Conservation (phyloP, 1,140 invertebrate genomes). For the Xylocopa sonorina region DNA sequence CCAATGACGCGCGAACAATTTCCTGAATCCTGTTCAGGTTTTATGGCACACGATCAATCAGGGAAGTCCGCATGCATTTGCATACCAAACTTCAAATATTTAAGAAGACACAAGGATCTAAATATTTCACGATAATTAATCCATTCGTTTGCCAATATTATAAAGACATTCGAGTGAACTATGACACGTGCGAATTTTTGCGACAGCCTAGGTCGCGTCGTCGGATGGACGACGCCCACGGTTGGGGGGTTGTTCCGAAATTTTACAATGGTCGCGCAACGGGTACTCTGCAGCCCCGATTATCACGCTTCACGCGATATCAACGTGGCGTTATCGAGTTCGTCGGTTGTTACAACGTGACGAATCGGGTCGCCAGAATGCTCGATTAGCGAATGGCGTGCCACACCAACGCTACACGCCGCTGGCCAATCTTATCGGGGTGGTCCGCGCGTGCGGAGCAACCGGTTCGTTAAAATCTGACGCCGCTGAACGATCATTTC, state of each 20-base stretch:
- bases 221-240: background rate
- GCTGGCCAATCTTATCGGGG: conserved; percentile 51
- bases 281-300: conserved; percentile 27
- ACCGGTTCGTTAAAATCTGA: conserved; percentile 1
- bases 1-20: background rate
- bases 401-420: conserved; percentile 22
- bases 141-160: too few species aligned
- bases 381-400: conserved; percentile 62
- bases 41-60: too few species aligned
- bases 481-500: conserved; percentile 24
- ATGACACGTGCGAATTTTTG: too few species aligned
- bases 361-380: conserved; percentile 49
- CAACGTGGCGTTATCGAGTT: conserved; percentile 54
- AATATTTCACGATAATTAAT: too few species aligned
- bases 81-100: too few species aligned
- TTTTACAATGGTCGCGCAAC: conserved; percentile 2
- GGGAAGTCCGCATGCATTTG: too few species aligned
- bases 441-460: conserved; percentile 18
- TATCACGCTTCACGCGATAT: conserved; percentile 32
- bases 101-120: too few species aligned
- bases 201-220: too few species aligned
- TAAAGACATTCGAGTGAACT: too few species aligned
- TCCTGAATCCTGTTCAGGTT: background rate
- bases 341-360: conserved; percentile 47
- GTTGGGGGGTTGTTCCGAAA: background rate